phyloP scores from a whole-genome alignment of 2,888 invertebrate species.

The Nebria salina region DNA sequence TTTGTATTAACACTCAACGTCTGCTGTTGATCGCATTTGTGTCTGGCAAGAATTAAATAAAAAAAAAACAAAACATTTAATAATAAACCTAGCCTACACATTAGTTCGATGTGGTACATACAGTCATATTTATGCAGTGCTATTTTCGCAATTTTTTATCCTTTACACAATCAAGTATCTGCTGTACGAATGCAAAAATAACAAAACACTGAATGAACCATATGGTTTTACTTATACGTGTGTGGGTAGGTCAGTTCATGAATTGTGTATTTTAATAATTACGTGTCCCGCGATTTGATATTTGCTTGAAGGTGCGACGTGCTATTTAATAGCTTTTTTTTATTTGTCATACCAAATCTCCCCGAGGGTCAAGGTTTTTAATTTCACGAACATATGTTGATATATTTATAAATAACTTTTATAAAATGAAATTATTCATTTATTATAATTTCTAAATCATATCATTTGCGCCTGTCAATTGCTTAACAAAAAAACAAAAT shows the following conservation, averaged over 20 bases:
- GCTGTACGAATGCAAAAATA: neutral
- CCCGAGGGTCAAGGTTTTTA: too few species aligned
- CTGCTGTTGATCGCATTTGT: neutral
- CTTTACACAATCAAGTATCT: neutral
- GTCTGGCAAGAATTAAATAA: neutral
- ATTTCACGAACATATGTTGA: too few species aligned
- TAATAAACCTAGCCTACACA: constrained; percentile 13
- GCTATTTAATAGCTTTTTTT: neutral
- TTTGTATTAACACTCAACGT: constrained; percentile 9
- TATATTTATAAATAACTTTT: too few species aligned
- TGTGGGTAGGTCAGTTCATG: constrained; percentile 9
- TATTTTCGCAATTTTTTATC: neutral
- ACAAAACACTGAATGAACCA: neutral
- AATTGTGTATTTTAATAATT: constrained; percentile 19
- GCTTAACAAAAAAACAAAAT: too few species aligned
- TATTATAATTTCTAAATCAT: too few species aligned
- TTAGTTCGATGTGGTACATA: neutral
- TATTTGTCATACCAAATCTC: too few species aligned
- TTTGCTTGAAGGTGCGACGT: constrained; percentile 8
- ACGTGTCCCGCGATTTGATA: constrained; percentile 2
- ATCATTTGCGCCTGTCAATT: too few species aligned
- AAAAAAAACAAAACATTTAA: neutral
- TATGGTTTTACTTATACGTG: neutral
- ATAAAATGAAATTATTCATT: too few species aligned
- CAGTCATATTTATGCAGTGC: constrained; percentile 2